These are phyloP conservation scores for Lepidochrysops patricia DNA, from an alignment of 2,888 invertebrate genomes.

Conservation along the genomic window DNA sequence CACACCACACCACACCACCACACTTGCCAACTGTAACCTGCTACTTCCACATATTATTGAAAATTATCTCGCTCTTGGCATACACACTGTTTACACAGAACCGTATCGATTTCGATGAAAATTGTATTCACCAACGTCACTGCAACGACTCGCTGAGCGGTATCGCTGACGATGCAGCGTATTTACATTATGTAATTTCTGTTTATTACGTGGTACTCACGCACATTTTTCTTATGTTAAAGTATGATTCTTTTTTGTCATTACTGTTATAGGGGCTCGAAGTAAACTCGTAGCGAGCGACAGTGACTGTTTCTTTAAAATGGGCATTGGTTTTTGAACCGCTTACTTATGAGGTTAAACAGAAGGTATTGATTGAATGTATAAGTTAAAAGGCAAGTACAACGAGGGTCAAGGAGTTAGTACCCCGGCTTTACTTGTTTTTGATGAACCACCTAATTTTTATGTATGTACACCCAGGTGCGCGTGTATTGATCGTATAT, in stretches of 20 bases:
- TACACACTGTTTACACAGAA: slow-evolving; percentile 25
- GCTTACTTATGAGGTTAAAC: not conserved
- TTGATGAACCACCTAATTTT: not conserved
- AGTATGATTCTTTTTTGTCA: slow-evolving; percentile 4
- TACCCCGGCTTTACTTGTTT: not conserved
- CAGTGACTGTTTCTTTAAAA: not conserved
- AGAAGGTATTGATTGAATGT: not conserved
- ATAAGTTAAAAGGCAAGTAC: not conserved
- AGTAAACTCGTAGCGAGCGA: not conserved
- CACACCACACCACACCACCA: slow-evolving; percentile 10
- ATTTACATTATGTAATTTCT: slow-evolving; percentile 11
- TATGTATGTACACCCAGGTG: slow-evolving; percentile 2
- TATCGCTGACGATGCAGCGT: not conserved
- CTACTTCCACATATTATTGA: slow-evolving; percentile 68
- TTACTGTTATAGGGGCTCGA: not conserved
- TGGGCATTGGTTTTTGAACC: slow-evolving; percentile 3
- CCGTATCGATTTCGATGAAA: slow-evolving; percentile 20
- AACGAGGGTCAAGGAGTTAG: not conserved
- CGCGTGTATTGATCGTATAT: not conserved
- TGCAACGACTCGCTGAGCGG: not conserved
- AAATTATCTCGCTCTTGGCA: slow-evolving; percentile 59
- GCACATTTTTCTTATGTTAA: not conserved
- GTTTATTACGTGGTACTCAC: slow-evolving; percentile 8
- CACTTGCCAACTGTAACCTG: slow-evolving; percentile 23
- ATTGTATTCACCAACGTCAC: not conserved